phyloP scores from a whole-genome alignment of 2,797 vertebrate genomes.

The Gymnothorax javanicus region DNA sequence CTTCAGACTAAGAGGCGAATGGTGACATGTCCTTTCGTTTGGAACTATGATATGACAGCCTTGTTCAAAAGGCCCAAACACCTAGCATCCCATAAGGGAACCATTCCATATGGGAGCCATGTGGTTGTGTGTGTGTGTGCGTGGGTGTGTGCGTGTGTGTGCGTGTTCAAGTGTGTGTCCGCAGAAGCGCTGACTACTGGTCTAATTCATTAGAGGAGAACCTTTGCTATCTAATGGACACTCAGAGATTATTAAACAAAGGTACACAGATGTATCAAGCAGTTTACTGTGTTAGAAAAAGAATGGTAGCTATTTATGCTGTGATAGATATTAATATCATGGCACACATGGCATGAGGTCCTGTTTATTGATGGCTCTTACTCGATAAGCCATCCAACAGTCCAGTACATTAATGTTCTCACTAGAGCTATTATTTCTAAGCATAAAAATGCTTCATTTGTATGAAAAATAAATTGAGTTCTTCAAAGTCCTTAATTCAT shows the following conservation, averaged over 20 bases:
- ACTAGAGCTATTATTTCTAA: not conserved
- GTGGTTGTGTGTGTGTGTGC: not conserved
- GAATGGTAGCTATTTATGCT: constrained; percentile 2
- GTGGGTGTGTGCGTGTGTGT: not conserved
- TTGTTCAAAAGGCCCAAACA: not conserved
- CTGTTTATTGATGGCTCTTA: constrained; percentile 20
- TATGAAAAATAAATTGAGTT: constrained; percentile 7
- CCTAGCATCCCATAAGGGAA: not conserved
- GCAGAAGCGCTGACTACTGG: not conserved
- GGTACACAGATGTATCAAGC: not conserved
- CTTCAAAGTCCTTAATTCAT: not conserved
- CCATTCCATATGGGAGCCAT: too few species aligned
- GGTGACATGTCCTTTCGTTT: not conserved
- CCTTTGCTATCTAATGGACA: not conserved
- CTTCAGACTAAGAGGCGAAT: not conserved
- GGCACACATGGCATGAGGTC: not conserved
- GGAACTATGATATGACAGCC: not conserved
- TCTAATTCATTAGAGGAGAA: not conserved
- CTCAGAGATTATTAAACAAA: not conserved
- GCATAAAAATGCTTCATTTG: not conserved
- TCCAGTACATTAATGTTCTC: not conserved
- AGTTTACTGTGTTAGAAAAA: constrained; percentile 7
- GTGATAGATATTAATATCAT: constrained; percentile 16
- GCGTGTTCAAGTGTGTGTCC: not conserved
- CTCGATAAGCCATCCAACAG: not conserved